Base-by-base conservation (phyloP, 2,888 invertebrate species). In the Orthosia gracilis region DNA sequence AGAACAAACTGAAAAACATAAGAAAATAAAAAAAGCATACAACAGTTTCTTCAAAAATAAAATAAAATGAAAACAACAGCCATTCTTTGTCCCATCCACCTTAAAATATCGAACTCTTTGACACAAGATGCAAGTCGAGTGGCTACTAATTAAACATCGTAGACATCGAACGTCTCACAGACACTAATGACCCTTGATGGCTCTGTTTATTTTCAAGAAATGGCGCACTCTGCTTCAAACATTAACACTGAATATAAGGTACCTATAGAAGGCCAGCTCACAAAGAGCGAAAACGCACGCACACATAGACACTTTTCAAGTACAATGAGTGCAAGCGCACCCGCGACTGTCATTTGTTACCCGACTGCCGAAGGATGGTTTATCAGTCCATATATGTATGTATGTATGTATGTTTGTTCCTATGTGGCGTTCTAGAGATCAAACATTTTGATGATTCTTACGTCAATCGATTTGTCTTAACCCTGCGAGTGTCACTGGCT, bases 61-160 rank as follows among this genome's bases (percentile, higher is more conserved):
- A 23, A 47, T n/a, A 47, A 55, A 54, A 1, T 1, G 17, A 55
- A 64, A 55, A 65, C 21, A 15, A 54, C 5, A 3, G 15, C 40
- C n/a, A 47, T 31, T 49, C 3, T 72, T 58, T 69, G 77, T 54
- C 11, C 9, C 80, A 12, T 66, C 57, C 70, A 84, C 87, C 89
- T 73, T 77, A 81, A 64, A 87, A 82, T 85, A 88, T 87, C 72
- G 80, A 84, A 77, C 81, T 84, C 87, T 90, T 91, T 90, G 90
- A 88, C 83, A 89, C 80, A 86, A 89, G 87, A 88, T 76, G 84
- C 89, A 84, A 82, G 84, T 68, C 57, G 65, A 79, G 76, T 70
- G 76, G 78, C 82, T 83, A 85, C 86, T 91, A 89, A 91, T 90
- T 90, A 90, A 89, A 85, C 54, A 59, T 58, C 31, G 57, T 52